Evolutionary conservation across 2,113 vertebrate genomes (phyloP).

Genomic region (Salvelinus sp.): DNA sequence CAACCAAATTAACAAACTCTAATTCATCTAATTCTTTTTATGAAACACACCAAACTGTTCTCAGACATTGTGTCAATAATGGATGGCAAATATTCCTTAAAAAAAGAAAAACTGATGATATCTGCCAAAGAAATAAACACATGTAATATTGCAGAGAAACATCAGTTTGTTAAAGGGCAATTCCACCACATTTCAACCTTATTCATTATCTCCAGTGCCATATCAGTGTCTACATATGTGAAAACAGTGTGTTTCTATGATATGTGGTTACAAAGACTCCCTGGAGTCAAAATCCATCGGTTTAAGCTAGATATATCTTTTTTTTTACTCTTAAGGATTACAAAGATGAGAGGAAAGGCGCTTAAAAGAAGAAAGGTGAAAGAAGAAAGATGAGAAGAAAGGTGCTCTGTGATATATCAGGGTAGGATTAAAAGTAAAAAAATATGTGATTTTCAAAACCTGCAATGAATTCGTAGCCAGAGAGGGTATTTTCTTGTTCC

Average conservation of each 20-base stretch:
- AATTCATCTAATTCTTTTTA: constrained; percentile 53
- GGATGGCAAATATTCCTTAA: not conserved
- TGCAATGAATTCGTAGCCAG: too few species aligned
- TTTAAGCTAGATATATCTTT: constrained; percentile 17
- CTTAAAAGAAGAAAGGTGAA: too few species aligned
- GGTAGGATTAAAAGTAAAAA: too few species aligned
- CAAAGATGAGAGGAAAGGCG: too few species aligned
- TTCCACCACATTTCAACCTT: too few species aligned
- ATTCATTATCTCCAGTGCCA: too few species aligned
- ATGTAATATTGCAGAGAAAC: constrained; percentile 16
- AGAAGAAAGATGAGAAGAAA: too few species aligned
- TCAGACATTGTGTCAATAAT: constrained; percentile 34
- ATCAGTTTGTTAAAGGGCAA: not conserved
- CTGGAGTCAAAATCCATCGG: too few species aligned
- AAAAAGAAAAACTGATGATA: constrained; percentile 48
- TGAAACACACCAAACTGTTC: constrained; percentile 48
- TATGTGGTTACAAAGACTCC: too few species aligned
- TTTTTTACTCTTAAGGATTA: constrained; percentile 63
- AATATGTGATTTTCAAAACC: too few species aligned
- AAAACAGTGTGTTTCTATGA: constrained; percentile 32
- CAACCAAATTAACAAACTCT: constrained; percentile 56
- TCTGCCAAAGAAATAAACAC: constrained; percentile 64
- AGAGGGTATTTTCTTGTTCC: too few species aligned
- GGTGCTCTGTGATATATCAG: too few species aligned
- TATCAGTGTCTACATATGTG: not conserved